Evolutionary conservation across 2,888 invertebrate genomes (phyloP), one percentile per base, ranked within the genome.

Genomic region (Asteroscopus sphinx): DNA sequence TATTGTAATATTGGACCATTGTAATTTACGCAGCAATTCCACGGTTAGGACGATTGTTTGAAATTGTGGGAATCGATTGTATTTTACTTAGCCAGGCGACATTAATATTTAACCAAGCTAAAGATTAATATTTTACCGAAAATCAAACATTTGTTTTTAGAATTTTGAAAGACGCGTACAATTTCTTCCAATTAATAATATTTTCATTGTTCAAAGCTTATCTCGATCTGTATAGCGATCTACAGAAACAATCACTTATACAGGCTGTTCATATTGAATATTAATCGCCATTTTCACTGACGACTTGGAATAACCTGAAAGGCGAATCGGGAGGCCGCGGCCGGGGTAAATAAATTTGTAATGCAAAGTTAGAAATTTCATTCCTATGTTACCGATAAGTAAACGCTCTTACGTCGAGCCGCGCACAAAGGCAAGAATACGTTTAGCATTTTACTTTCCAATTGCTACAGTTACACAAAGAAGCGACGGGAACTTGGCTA

Each of bases 361-460:
- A 93, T 93, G 89, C 92, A 92, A 94, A 94, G 92, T 92, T 88
- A 90, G 90, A 91, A 92, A 93, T 93, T 91, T 86, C 90, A 91
- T 91, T 91, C 86, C 87, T 87, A 84, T 89, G 91, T 90, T 89
- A 87, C 87, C 87, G 89, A 89, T 93, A 91, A 91, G 90, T 89
- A 92, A 92, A 92, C 89, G 87, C 85, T 89, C 83, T 89, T 84
- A 84, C 80, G 80, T 64, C 58, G 77, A 81, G 74, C 68, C 64
- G 73, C 70, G 79, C 84, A 85, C 87, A 89, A 90, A 92, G 88
- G 87, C 85, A 86, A 89, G 89, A 91, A 90, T 87, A 88, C 85
- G 83, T 79, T 88, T 84, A 86, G 86, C 87, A 87, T 90, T 91
- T 85, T 77, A 85, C 87, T 88, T 87, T 87, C 73, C 84, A 79